Percentiles rank a stretch among this genome's conserved stretches.
Evolutionary conservation across 2,797 vertebrate genomes (phyloP).

Genomic region (Graptemys geographica): DNA sequence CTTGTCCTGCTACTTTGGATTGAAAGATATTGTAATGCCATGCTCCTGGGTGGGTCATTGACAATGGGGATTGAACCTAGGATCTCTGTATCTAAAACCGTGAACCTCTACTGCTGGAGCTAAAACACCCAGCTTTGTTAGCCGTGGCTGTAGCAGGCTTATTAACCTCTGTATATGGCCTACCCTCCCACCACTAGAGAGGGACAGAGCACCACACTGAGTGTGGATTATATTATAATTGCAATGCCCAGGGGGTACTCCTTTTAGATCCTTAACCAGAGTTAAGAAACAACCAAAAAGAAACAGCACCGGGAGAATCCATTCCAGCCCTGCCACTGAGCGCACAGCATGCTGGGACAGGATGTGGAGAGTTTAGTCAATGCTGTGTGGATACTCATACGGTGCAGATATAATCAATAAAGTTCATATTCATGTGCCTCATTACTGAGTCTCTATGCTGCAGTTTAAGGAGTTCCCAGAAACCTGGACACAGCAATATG

Average conservation of each 20-base stretch:
- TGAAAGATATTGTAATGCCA: not conserved
- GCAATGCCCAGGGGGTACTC: not conserved
- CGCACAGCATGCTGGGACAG: not conserved
- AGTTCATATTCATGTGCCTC: not conserved
- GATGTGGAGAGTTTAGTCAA: not conserved
- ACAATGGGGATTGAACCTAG: not conserved
- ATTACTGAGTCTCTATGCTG: not conserved
- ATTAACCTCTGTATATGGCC: slow-evolving; percentile 14
- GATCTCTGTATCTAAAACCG: not conserved
- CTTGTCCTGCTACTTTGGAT: not conserved
- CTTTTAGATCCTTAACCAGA: not conserved
- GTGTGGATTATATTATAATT: not conserved
- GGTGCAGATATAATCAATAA: not conserved
- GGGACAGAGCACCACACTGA: not conserved
- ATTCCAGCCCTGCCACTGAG: not conserved
- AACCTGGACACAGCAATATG: not conserved
- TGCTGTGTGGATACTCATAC: not conserved
- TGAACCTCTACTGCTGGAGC: not conserved
- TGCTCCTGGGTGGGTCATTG: not conserved
- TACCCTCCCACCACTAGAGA: not conserved
- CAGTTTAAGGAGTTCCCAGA: not conserved
- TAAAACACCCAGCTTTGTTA: not conserved
- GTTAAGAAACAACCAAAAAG: not conserved
- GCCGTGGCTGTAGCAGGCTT: not conserved
- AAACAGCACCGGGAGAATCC: not conserved